Evolutionary conservation across 2,797 vertebrate genomes (phyloP).

Genomic region (Oophaga sylvatica): DNA sequence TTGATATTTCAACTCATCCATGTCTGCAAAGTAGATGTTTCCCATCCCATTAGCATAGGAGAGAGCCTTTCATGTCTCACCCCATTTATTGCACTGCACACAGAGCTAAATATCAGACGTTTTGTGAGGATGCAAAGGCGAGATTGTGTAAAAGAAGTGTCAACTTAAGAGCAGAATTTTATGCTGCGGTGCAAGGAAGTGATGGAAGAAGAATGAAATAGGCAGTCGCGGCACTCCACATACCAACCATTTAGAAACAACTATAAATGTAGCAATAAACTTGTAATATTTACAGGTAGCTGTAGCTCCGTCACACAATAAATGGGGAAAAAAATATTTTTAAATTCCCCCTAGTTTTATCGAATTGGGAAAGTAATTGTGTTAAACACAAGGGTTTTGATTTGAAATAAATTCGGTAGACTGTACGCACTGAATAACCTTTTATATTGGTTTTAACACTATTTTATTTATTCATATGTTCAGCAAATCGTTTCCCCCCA

Average conservation of each 20-base stretch:
- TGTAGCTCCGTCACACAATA: slow-evolving; percentile 25
- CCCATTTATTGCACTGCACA: slow-evolving; percentile 42
- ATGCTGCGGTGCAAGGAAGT: neutral
- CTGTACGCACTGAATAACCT: slow-evolving; percentile 45
- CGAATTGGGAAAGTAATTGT: slow-evolving; percentile 55
- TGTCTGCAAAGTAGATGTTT: slow-evolving; percentile 56
- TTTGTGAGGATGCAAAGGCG: slow-evolving; percentile 15
- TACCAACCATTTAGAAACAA: slow-evolving; percentile 13
- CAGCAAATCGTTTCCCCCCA: slow-evolving; percentile 42
- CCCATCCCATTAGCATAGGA: slow-evolving; percentile 44
- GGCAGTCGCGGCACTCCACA: neutral
- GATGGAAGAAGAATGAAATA: neutral
- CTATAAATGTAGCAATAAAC: slow-evolving; percentile 16
- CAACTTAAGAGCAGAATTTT: slow-evolving; percentile 19
- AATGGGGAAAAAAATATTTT: slow-evolving; percentile 18
- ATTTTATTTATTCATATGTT: slow-evolving; percentile 61
- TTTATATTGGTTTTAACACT: slow-evolving; percentile 59
- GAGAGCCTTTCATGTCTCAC: slow-evolving; percentile 51
- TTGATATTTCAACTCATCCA: slow-evolving; percentile 60
- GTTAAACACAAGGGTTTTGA: slow-evolving; percentile 58
- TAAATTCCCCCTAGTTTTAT: slow-evolving; percentile 52
- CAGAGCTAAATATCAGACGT: slow-evolving; percentile 45
- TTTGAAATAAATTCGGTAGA: slow-evolving; percentile 48
- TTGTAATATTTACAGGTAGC: slow-evolving; percentile 7
- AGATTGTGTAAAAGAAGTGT: slow-evolving; percentile 31